These are phyloP conservation scores for Brachionus sp. DNA, from an alignment of 1,140 invertebrate genomes.

Conservation along the genomic window DNA sequence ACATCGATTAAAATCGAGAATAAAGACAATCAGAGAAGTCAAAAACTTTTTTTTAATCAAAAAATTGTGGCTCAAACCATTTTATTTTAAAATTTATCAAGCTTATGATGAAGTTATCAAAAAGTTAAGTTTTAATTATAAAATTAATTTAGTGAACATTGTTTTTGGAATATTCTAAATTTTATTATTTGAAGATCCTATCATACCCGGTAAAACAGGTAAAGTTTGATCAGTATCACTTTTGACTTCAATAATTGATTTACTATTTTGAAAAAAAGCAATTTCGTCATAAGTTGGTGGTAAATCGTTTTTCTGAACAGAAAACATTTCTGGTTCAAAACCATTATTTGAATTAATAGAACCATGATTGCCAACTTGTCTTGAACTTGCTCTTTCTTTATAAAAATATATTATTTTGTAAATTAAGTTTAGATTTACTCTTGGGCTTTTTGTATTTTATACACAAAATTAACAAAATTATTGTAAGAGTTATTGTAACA, in stretches of 20 bases:
- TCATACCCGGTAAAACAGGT: background rate
- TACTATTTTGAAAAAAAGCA: background rate
- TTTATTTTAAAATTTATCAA: too few relatives aligned
- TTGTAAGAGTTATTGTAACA: background rate
- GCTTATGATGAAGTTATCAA: background rate
- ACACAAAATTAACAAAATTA: background rate
- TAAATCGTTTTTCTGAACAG: background rate
- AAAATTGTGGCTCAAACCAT: too few relatives aligned
- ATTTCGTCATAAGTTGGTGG: constrained; percentile 26
- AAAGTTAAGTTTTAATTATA: background rate
- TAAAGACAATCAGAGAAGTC: too few relatives aligned
- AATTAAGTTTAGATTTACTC: background rate
- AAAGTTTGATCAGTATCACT: background rate
- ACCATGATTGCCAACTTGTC: background rate
- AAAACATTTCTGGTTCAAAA: background rate
- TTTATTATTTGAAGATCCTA: background rate
- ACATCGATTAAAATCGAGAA: too few relatives aligned
- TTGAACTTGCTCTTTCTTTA: background rate
- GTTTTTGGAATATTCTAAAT: background rate
- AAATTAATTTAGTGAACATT: background rate
- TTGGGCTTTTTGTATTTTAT: constrained; percentile 3
- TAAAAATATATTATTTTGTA: background rate
- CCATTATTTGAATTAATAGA: background rate
- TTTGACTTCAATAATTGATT: background rate
- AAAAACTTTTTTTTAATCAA: too few relatives aligned